Percentiles rank a stretch among this genome's conserved stretches.
Conservation (phyloP, 2,797 vertebrate genomes). For the Gadopsis marmoratus region DNA sequence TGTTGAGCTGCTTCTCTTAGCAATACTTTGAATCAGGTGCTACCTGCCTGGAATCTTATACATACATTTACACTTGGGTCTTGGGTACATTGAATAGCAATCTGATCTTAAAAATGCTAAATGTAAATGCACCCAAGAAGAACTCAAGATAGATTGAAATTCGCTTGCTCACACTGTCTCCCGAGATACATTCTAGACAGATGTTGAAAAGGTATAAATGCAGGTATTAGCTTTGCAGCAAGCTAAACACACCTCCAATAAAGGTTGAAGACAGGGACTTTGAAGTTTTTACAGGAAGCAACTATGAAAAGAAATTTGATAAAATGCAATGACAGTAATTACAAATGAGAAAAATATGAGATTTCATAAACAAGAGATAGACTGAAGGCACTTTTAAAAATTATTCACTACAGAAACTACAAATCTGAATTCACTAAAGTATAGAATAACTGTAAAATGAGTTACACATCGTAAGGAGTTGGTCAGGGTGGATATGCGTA, state of each 20-base stretch:
- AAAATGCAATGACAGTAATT: not conserved
- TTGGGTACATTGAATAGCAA: not conserved
- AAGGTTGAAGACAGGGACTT: not conserved
- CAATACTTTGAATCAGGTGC: not conserved
- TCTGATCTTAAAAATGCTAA: not conserved
- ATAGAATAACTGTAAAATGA: too few relatives aligned
- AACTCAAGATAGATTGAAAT: not conserved
- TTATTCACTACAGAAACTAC: too few relatives aligned
- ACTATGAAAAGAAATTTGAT: not conserved
- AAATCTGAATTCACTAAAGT: too few relatives aligned
- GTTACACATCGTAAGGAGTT: not conserved
- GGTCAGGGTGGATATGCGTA: too few relatives aligned
- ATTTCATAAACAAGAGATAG: too few relatives aligned
- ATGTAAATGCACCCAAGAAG: not conserved
- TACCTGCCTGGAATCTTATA: not conserved
- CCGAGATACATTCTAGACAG: not conserved
- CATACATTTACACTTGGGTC: not conserved
- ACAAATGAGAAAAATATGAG: not conserved
- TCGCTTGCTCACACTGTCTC: not conserved
- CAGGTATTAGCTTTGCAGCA: not conserved
- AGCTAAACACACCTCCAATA: not conserved
- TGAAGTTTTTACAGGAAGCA: not conserved
- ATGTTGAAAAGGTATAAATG: conserved; percentile 4
- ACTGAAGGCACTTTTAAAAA: too few relatives aligned
- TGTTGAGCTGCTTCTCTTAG: not conserved